phyloP scores from a whole-genome alignment of 2,888 invertebrate genomes.

The Caenorhabditis doughertyi region DNA sequence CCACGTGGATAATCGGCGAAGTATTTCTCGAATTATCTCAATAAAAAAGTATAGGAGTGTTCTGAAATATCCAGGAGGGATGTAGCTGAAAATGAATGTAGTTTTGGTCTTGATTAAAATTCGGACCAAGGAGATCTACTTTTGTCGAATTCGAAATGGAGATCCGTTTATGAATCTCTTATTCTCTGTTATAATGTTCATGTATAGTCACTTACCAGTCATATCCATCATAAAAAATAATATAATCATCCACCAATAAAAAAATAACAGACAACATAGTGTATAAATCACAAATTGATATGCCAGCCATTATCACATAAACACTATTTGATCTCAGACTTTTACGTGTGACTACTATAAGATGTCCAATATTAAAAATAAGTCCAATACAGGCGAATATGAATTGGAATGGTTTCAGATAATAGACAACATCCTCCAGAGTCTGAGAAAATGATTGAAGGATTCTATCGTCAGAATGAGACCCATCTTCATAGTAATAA shows the following conservation, averaged over 20 bases:
- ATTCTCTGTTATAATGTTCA: too few relatives aligned
- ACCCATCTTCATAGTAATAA: not conserved
- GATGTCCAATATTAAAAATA: not conserved
- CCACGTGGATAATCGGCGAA: conserved; percentile 2
- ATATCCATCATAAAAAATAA: not conserved
- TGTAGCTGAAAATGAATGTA: too few relatives aligned
- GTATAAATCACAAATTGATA: not conserved
- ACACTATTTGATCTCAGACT: conserved; percentile 1
- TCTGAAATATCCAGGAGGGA: not conserved
- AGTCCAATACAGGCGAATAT: not conserved
- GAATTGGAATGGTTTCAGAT: not conserved
- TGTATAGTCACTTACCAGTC: conserved; percentile 13
- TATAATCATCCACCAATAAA: not conserved
- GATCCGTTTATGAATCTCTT: too few relatives aligned
- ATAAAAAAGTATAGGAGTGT: not conserved
- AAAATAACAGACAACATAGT: not conserved
- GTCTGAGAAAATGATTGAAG: not conserved
- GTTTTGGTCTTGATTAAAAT: too few relatives aligned
- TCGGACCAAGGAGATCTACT: too few relatives aligned
- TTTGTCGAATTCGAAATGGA: too few relatives aligned
- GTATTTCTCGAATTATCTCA: not conserved
- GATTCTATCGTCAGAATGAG: not conserved
- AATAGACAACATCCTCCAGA: not conserved
- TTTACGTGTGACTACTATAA: not conserved
- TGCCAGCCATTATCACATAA: conserved; percentile 6